Conservation (phyloP, 2,888 invertebrate species). For the Drosophila borealis region DNA sequence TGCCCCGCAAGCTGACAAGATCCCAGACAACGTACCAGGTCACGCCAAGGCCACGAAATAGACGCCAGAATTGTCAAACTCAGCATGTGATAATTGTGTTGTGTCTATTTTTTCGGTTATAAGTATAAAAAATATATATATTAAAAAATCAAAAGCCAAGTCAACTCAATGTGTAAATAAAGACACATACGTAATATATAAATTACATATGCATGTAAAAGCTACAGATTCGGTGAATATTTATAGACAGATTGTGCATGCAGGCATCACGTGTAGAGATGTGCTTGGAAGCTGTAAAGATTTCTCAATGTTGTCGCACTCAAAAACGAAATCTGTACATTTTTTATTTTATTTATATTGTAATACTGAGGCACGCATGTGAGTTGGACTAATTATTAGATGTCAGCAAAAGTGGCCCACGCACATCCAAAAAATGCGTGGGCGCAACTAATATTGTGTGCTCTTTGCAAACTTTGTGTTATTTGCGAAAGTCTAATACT, state of each 20-base stretch:
- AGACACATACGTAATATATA: background rate
- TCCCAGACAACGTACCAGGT: conserved; percentile 49
- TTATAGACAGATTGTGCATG: conserved; percentile 51
- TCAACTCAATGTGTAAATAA: background rate
- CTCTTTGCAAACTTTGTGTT: background rate
- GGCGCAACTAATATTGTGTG: conserved; percentile 7
- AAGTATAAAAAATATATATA: conserved; percentile 36
- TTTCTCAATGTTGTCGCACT: conserved; percentile 42
- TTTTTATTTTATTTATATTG: conserved; percentile 6
- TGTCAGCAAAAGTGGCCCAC: conserved; percentile 12
- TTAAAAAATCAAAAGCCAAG: conserved; percentile 53
- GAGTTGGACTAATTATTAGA: conserved; percentile 8
- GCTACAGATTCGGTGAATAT: conserved; percentile 24
- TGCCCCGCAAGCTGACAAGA: conserved; percentile 42
- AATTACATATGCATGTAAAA: conserved; percentile 38
- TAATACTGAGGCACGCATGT: background rate
- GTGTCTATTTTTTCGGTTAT: conserved; percentile 53
- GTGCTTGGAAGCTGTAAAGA: conserved; percentile 38
- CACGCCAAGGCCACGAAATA: conserved; percentile 66
- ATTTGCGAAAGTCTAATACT: background rate
- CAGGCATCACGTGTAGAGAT: conserved; percentile 60
- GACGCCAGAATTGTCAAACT: conserved; percentile 34
- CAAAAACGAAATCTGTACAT: conserved; percentile 23
- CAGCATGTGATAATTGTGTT: conserved; percentile 42
- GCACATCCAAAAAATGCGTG: background rate